Percentiles rank a stretch among this genome's conserved stretches.
These are phyloP conservation scores for Mesorhabditis sp. DNA, from an alignment of 2,888 invertebrate species.

Conservation along the genomic window DNA sequence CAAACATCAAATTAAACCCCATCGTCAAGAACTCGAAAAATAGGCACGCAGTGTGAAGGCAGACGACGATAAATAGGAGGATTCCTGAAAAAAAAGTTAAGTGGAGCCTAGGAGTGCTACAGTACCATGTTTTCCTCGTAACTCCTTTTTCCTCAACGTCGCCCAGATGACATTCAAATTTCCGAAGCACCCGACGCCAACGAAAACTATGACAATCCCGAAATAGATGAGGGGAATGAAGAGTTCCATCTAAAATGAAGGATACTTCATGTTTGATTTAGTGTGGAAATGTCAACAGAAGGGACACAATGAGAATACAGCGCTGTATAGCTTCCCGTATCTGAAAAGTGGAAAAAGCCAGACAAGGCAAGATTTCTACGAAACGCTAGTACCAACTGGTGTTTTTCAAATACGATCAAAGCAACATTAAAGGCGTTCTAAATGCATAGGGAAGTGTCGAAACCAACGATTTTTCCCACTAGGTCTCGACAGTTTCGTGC, in stretches of 20 bases:
- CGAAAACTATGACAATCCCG: not conserved
- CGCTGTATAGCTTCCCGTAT: not conserved
- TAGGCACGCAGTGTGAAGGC: not conserved
- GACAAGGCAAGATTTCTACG: too few relatives aligned
- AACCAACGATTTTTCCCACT: too few relatives aligned
- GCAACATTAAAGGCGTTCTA: too few relatives aligned
- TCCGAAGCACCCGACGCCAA: not conserved
- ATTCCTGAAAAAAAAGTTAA: not conserved
- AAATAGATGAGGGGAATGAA: not conserved
- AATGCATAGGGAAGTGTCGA: too few relatives aligned
- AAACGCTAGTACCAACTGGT: too few relatives aligned
- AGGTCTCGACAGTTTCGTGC: too few relatives aligned
- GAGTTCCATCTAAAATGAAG: not conserved
- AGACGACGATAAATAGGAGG: not conserved
- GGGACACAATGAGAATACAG: not conserved
- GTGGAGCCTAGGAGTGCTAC: not conserved
- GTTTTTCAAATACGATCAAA: too few relatives aligned
- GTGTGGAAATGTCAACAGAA: not conserved
- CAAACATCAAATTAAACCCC: not conserved
- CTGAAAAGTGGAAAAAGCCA: too few relatives aligned
- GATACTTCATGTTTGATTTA: too few relatives aligned
- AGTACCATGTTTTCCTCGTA: not conserved
- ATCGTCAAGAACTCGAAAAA: not conserved
- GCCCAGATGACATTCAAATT: slow-evolving; percentile 4
- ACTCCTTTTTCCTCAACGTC: not conserved